phyloP scores from a whole-genome alignment of 2,888 invertebrate species.

The Lasioglossum marginatum region DNA sequence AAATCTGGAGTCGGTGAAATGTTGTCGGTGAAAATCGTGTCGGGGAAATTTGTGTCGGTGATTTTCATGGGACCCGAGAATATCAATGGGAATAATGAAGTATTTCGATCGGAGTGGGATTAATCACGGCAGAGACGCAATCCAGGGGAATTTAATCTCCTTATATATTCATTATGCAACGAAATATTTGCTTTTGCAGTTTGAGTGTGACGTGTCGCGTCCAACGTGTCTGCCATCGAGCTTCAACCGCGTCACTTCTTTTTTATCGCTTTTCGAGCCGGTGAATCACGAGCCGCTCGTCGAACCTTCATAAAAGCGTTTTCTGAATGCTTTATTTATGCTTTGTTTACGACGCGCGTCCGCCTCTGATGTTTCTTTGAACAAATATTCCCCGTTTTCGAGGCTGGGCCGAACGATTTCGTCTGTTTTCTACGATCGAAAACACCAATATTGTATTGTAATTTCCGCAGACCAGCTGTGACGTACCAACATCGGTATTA shows the following conservation, averaged over 20 bases:
- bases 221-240: conserved; percentile 35
- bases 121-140: conserved; percentile 1
- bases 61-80: too few species aligned
- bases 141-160: not conserved
- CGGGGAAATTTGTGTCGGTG: too few species aligned
- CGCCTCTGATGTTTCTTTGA: not conserved
- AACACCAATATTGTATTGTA: conserved; percentile 56
- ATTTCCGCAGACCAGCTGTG: conserved; percentile 42
- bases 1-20: too few species aligned
- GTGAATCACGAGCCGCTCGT: conserved; percentile 33
- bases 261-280: conserved; percentile 17
- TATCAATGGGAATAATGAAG: conserved; percentile 1
- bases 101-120: not conserved
- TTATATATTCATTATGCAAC: conserved; percentile 6
- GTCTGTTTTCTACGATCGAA: conserved; percentile 11
- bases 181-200: conserved; percentile 35
- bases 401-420: conserved; percentile 5
- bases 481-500: not conserved
- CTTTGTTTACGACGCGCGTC: not conserved
- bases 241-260: conserved; percentile 29
- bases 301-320: conserved; percentile 32
- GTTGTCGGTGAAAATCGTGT: too few species aligned
- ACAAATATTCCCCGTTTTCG: not conserved
- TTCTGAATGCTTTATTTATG: conserved; percentile 31
- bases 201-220: conserved; percentile 29